phyloP scores from a whole-genome alignment of 2,888 invertebrate species.

The Branchellion lobata region DNA sequence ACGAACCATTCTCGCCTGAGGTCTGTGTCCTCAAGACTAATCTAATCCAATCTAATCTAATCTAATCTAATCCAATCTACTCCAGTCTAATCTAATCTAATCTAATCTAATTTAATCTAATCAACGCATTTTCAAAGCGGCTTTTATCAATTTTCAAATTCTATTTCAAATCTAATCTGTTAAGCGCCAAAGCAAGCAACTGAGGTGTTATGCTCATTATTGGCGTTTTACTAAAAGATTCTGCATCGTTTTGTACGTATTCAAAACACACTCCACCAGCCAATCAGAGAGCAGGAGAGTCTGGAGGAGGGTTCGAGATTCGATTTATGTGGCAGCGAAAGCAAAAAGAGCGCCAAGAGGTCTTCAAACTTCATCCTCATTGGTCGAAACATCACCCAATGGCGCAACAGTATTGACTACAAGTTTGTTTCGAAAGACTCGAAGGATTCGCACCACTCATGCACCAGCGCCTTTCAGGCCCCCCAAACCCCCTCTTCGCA shows the following conservation, averaged over 20 bases:
- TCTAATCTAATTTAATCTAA: no score
- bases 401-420: slow-evolving; percentile 66
- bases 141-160: no score
- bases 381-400: slow-evolving; percentile 69
- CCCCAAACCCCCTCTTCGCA: neutral
- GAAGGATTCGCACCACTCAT: neutral
- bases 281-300: slow-evolving; percentile 20
- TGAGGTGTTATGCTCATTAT: neutral
- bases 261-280: neutral
- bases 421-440: neutral
- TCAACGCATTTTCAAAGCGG: no score
- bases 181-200: no score
- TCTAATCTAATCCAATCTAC: no score
- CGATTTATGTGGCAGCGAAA: neutral
- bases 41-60: no score
- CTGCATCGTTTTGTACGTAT: no score
- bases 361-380: slow-evolving; percentile 65
- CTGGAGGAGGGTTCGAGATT: slow-evolving; percentile 9
- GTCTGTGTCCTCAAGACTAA: no score
- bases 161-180: no score
- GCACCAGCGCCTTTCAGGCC: neutral
- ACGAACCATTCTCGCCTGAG: slow-evolving; percentile 45
- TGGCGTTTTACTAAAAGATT: no score
- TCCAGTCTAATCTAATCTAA: no score
- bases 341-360: slow-evolving; percentile 54